These are phyloP conservation scores for Scolopax bukidnonensis DNA, from an alignment of 2,797 vertebrate species.

Conservation along the genomic window DNA sequence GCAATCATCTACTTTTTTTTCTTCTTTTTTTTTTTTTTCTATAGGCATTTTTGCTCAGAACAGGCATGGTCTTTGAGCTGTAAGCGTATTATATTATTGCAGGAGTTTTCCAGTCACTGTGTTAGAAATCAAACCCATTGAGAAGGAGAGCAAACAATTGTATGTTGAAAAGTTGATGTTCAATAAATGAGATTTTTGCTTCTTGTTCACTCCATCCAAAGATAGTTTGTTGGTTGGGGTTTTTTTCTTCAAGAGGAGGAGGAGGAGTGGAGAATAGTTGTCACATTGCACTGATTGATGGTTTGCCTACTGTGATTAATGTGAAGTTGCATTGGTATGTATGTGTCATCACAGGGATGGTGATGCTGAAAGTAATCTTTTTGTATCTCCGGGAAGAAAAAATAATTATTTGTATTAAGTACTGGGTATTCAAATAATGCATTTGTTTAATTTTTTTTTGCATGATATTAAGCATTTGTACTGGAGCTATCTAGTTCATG, in stretches of 20 bases:
- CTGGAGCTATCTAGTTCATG: background rate
- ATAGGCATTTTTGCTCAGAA: background rate
- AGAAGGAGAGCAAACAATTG: background rate
- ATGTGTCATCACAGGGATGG: background rate
- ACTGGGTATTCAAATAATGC: background rate
- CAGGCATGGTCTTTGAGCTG: background rate
- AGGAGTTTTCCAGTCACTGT: background rate
- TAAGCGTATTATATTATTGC: background rate
- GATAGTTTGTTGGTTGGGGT: background rate
- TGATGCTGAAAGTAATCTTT: background rate
- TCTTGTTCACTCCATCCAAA: background rate
- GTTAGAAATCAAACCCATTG: background rate
- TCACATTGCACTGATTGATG: slow-evolving; percentile 24
- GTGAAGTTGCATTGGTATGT: background rate
- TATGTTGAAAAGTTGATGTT: background rate
- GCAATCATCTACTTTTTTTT: background rate
- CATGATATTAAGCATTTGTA: background rate
- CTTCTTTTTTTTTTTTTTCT: background rate
- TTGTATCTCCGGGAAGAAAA: background rate
- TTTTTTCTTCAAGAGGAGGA: background rate
- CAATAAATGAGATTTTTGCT: background rate
- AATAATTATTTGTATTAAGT: background rate
- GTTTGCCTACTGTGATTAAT: slow-evolving; percentile 26
- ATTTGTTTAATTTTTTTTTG: background rate
- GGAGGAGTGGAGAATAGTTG: background rate